A percentile compares a stretch with the other conserved stretches of the same genome.
Evolutionary conservation across 2,797 vertebrate species (phyloP).

Genomic region (Loris lydekkerianus): DNA sequence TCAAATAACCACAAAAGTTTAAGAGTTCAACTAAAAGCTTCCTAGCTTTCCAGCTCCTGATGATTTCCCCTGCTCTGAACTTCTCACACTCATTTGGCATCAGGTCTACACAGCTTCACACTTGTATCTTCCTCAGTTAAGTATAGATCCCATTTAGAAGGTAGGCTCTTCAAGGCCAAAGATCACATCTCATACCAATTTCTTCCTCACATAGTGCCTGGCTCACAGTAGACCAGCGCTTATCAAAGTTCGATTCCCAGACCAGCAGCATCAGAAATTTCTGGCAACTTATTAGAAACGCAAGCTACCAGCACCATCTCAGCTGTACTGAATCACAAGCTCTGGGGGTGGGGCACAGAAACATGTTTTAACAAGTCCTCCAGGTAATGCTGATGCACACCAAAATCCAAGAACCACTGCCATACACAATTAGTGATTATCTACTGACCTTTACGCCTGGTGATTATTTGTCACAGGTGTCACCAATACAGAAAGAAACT

Average conservation of each 20-base stretch:
- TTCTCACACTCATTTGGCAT: conserved; percentile 23
- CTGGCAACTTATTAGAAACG: conserved; percentile 28
- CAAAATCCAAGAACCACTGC: background rate
- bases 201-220: conserved; percentile 40
- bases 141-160: background rate
- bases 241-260: conserved; percentile 1
- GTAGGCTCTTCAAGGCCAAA: background rate
- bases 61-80: conserved; percentile 4
- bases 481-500: conserved; percentile 60
- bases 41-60: background rate
- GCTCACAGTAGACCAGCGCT: background rate
- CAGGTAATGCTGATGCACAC: conserved; percentile 8
- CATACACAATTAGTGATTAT: conserved; percentile 14
- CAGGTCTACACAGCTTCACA: background rate
- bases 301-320: conserved; percentile 8
- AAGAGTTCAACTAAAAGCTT: conserved; percentile 13
- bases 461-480: conserved; percentile 21
- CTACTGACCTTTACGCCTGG: conserved; percentile 15
- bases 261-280: background rate
- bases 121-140: background rate
- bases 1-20: too few relatives aligned
- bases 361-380: conserved; percentile 15
- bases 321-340: background rate
- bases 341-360: background rate
- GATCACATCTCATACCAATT: background rate